Percentiles rank a stretch among this genome's conserved stretches.
phyloP scores from a whole-genome alignment of 2,888 invertebrate genomes.

The Eudasyphora cyanicolor region DNA sequence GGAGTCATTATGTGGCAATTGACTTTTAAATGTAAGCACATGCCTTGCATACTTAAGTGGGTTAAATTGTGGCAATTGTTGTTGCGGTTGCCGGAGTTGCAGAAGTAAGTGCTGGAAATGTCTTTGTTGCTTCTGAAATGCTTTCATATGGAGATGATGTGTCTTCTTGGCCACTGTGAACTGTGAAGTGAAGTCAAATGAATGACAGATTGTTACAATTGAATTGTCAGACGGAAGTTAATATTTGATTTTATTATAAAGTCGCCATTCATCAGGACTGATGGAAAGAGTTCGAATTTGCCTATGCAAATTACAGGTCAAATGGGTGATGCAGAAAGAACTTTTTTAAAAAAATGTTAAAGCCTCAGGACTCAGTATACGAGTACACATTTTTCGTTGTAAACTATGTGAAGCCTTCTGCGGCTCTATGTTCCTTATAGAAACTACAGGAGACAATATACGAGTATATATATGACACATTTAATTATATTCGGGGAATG shows the following conservation, averaged over 20 bases:
- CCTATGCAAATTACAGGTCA: background rate
- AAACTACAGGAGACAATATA: too few species aligned
- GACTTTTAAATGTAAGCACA: conserved; percentile 64
- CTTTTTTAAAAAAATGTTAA: too few species aligned
- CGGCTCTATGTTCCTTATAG: too few species aligned
- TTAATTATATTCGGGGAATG: too few species aligned
- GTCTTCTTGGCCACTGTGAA: conserved; percentile 24
- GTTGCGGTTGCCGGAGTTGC: conserved; percentile 1
- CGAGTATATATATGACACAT: too few species aligned
- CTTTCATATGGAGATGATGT: conserved; percentile 25
- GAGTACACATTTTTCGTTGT: too few species aligned
- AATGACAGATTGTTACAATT: conserved; percentile 63
- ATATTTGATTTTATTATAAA: background rate
- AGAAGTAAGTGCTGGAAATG: conserved; percentile 24
- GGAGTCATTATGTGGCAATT: conserved; percentile 63
- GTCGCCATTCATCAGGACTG: background rate
- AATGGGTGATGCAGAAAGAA: background rate
- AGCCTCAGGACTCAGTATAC: too few species aligned
- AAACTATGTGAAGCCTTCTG: too few species aligned
- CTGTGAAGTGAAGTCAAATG: too few species aligned
- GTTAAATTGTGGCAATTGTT: conserved; percentile 49
- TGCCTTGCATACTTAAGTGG: conserved; percentile 64
- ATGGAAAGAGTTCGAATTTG: background rate
- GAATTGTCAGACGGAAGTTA: conserved; percentile 57
- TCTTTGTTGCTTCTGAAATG: conserved; percentile 13